Evolutionary conservation across 2,888 invertebrate genomes (phyloP).

Genomic region (Lagria hirta): DNA sequence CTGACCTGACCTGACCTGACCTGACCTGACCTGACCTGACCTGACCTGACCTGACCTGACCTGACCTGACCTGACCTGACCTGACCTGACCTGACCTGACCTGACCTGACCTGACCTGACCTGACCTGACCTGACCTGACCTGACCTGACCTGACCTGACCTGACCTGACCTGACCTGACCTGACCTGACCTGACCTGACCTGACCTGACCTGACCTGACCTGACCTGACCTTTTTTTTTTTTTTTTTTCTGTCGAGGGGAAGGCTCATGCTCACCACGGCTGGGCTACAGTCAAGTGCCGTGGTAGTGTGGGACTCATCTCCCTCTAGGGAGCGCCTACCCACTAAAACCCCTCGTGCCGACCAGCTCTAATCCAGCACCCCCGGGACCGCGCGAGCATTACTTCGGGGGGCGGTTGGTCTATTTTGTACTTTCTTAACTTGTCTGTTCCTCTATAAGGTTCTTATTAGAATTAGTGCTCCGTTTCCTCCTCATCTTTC

Average conservation of each 20-base stretch:
- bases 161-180: conserved; percentile 12
- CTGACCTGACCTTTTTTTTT: conserved; percentile 1
- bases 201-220: conserved; percentile 9
- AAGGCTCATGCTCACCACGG: conserved; percentile 1
- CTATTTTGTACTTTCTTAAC: too few species aligned
- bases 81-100: too few species aligned
- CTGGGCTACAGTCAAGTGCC: conserved; percentile 1
- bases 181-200: conserved; percentile 6
- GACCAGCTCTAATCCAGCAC: conserved; percentile 1
- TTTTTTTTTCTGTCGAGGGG: conserved; percentile 1
- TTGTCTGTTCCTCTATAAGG: too few species aligned
- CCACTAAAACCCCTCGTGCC: conserved; percentile 5
- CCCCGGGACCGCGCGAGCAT: conserved; percentile 5
- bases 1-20: too few species aligned
- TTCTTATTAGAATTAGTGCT: conserved; percentile 1
- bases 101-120: conserved; percentile 12
- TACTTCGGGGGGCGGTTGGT: conserved; percentile 6
- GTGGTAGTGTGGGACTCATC: conserved; percentile 5
- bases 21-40: too few species aligned
- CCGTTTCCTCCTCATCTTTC: conserved; percentile 13
- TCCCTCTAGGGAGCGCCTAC: too few species aligned
- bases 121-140: conserved; percentile 17
- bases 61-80: too few species aligned
- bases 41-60: too few species aligned
- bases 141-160: conserved; percentile 20